phyloP scores from a whole-genome alignment of 2,797 vertebrate species.

The Argya squamiceps region DNA sequence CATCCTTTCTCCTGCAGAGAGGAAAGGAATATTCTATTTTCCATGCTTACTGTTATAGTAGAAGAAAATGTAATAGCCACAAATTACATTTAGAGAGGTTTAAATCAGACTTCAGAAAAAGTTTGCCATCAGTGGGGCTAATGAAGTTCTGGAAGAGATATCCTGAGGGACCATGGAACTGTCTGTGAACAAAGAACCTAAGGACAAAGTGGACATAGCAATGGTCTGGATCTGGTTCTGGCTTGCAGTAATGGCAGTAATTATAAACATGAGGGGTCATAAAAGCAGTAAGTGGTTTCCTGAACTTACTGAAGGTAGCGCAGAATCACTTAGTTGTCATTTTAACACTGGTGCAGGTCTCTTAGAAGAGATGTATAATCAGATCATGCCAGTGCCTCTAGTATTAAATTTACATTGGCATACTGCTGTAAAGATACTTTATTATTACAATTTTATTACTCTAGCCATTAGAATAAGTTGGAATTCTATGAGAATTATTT shows the following conservation, averaged over 20 bases:
- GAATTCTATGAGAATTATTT: not conserved
- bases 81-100: not conserved
- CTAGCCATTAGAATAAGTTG: not conserved
- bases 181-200: not conserved
- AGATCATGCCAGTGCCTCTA: not conserved
- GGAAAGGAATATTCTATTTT: not conserved
- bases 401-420: not conserved
- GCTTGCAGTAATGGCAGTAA: not conserved
- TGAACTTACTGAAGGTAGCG: not conserved
- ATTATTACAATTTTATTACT: not conserved
- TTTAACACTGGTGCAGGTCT: not conserved
- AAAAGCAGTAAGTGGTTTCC: not conserved
- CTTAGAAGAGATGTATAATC: not conserved
- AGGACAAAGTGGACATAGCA: not conserved
- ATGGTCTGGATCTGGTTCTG: not conserved
- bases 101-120: not conserved
- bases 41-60: not conserved
- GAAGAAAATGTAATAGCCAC: not conserved
- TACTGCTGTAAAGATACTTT: not conserved
- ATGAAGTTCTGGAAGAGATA: not conserved
- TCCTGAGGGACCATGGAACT: not conserved
- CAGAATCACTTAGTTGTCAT: not conserved
- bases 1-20: slow-evolving; percentile 1
- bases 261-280: not conserved
- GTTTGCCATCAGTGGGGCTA: not conserved